phyloP scores from a whole-genome alignment of 2,113 vertebrate species.

The Patagioenas fasciata region DNA sequence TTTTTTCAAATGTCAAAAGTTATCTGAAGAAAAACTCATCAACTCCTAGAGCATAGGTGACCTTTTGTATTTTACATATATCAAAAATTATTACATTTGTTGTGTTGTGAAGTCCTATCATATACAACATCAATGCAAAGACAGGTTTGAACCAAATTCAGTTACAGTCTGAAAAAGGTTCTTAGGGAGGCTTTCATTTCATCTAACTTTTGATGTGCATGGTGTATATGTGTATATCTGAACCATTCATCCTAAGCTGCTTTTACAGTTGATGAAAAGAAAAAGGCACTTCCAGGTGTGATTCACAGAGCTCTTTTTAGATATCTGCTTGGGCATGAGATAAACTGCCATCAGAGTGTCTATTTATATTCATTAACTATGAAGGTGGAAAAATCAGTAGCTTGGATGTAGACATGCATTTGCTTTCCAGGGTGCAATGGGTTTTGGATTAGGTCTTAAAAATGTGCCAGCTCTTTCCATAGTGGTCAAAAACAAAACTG shows the following conservation, averaged over 20 bases:
- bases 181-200: neutral
- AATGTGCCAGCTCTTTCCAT: neutral
- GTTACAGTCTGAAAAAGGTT: neutral
- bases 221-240: neutral
- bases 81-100: neutral
- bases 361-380: neutral
- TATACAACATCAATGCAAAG: neutral
- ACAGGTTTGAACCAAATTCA: neutral
- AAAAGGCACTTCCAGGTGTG: neutral
- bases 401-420: neutral
- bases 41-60: neutral
- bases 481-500: neutral
- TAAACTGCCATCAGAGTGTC: neutral
- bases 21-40: neutral
- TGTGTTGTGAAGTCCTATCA: neutral
- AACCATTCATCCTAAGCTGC: neutral
- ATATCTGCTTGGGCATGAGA: neutral
- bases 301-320: neutral
- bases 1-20: neutral
- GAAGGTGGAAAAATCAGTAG: neutral
- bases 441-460: neutral
- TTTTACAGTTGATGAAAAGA: neutral
- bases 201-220: neutral
- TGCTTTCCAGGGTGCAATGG: neutral
- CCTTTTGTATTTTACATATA: neutral